A percentile compares a stretch with the other conserved stretches of the same genome.
Evolutionary conservation across 2,888 invertebrate genomes (phyloP).

Genomic region (Parascotia fuliginaria): DNA sequence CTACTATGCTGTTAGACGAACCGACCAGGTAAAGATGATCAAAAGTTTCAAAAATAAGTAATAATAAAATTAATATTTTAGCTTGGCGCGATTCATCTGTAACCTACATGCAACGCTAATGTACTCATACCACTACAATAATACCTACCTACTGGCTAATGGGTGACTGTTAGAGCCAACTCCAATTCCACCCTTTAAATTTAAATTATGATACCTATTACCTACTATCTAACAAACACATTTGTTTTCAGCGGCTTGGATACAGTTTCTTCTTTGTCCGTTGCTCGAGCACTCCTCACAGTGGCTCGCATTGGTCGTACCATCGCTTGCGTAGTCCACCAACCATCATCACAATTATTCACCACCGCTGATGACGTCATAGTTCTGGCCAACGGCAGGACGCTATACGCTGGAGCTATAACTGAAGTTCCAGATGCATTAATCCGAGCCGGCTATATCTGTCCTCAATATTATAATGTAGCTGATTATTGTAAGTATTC

Average conservation of each 20-base stretch:
- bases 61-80: too few relatives aligned
- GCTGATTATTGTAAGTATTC: conserved; percentile 89
- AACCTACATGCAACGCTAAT: too few relatives aligned
- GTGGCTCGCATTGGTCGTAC: conserved; percentile 89
- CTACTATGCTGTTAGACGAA: conserved; percentile 96
- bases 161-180: too few relatives aligned
- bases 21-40: conserved; percentile 91
- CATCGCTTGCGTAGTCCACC: conserved; percentile 92
- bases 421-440: conserved; percentile 86
- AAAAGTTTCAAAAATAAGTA: too few relatives aligned
- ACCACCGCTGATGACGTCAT: conserved; percentile 90
- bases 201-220: too few relatives aligned
- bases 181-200: too few relatives aligned
- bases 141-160: too few relatives aligned
- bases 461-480: conserved; percentile 92
- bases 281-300: conserved; percentile 86
- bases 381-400: conserved; percentile 88
- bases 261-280: conserved; percentile 89
- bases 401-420: conserved; percentile 89
- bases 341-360: conserved; percentile 91
- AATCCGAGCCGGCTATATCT: conserved; percentile 85
- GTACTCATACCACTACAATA: too few relatives aligned
- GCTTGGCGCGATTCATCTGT: too few relatives aligned
- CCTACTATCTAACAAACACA: background rate
- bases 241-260: conserved; percentile 82